phyloP scores from a whole-genome alignment of 2,888 invertebrate genomes.

The Pseudococcus jackbeardsleyi region DNA sequence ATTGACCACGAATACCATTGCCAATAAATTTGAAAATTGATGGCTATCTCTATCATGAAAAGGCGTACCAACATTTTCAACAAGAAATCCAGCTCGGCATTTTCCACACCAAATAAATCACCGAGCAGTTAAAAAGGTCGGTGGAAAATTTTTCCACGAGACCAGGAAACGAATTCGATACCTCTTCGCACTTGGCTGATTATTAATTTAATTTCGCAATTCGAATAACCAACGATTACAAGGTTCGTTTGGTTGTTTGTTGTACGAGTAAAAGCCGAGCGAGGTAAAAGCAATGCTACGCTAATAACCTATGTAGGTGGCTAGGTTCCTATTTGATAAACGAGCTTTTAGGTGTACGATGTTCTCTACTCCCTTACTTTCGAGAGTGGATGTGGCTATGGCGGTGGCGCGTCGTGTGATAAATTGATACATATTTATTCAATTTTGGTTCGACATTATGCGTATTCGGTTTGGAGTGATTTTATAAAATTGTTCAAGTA shows the following conservation, averaged over 20 bases:
- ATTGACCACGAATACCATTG: not conserved
- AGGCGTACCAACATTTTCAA: not conserved
- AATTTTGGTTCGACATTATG: not conserved
- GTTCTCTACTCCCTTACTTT: not conserved
- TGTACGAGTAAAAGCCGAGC: not conserved
- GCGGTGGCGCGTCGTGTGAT: not conserved
- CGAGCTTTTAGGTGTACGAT: not conserved
- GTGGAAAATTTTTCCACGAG: not conserved
- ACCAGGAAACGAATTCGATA: conserved; percentile 10
- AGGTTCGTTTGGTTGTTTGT: not conserved
- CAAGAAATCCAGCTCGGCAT: not conserved
- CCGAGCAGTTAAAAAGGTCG: not conserved
- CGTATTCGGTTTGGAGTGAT: not conserved
- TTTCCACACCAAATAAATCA: not conserved
- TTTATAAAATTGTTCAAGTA: not conserved
- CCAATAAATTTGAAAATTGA: not conserved
- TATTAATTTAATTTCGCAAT: conserved; percentile 23
- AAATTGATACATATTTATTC: not conserved
- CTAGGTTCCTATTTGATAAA: not conserved
- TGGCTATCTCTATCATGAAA: conserved; percentile 4
- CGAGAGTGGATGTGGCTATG: not conserved
- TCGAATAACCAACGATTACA: conserved; percentile 33
- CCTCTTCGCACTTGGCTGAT: conserved; percentile 25
- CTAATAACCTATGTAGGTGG: not conserved
- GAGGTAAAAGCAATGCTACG: not conserved